Percentiles rank a stretch among this genome's conserved stretches.
Conservation (phyloP, 2,888 invertebrate species). For the Litoditis marina region DNA sequence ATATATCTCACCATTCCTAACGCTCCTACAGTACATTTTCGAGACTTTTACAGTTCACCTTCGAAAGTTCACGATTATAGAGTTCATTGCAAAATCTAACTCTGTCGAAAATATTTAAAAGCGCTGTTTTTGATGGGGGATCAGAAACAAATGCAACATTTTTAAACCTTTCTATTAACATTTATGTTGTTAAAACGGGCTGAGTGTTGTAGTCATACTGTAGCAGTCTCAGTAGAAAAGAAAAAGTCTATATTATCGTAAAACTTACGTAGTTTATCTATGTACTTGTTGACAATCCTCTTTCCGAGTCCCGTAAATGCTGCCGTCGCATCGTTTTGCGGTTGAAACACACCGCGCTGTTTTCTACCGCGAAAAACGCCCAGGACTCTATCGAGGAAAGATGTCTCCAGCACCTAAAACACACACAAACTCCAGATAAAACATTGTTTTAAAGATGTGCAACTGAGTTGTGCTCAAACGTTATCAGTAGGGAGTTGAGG, state of each 20-base stretch:
- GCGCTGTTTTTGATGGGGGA: not conserved
- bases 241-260: not conserved
- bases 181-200: too few species aligned
- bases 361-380: constrained; percentile 10
- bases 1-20: too few species aligned
- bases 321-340: constrained; percentile 6
- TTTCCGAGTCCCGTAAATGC: constrained; percentile 14
- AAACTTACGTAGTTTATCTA: constrained; percentile 7
- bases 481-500: too few species aligned
- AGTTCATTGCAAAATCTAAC: not conserved
- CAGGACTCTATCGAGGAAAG: constrained; percentile 12
- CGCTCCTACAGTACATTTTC: not conserved
- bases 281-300: constrained; percentile 14
- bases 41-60: too few species aligned
- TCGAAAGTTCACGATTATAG: not conserved
- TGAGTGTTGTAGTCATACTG: not conserved
- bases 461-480: too few species aligned
- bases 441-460: too few species aligned
- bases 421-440: too few species aligned
- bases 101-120: not conserved
- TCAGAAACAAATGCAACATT: too few species aligned
- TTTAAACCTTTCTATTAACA: too few species aligned
- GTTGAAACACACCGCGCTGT: not conserved
- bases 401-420: constrained; percentile 2
- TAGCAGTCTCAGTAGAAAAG: not conserved